Evolutionary conservation across 1,140 invertebrate genomes (phyloP).

Genomic region (Papilio xuthus): DNA sequence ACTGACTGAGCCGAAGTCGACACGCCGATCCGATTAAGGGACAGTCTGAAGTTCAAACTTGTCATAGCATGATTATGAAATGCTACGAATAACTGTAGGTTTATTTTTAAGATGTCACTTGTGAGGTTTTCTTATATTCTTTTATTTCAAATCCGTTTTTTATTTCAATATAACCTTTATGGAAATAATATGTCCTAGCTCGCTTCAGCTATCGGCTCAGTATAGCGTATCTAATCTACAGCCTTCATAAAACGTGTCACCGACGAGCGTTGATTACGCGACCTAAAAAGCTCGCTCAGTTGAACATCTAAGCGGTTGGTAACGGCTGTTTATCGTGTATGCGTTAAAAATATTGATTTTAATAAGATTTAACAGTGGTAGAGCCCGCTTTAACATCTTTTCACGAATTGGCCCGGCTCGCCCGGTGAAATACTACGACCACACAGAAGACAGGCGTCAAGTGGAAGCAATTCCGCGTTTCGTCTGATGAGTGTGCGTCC

Average conservation of each 20-base stretch:
- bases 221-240: conserved; percentile 7
- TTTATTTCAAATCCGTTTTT: background rate
- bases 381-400: no score
- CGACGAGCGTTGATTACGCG: conserved; percentile 20
- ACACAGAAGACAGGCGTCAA: no score
- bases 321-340: background rate
- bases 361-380: no score
- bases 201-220: background rate
- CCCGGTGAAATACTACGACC: no score
- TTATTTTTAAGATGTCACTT: no score
- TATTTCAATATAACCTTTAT: background rate
- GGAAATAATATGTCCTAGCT: background rate
- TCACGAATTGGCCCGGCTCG: no score
- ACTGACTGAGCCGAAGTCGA: background rate
- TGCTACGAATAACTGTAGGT: background rate
- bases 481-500: no score
- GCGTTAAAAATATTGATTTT: conserved; percentile 8
- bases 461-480: no score
- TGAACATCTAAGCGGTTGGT: conserved; percentile 7
- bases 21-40: conserved; percentile 10
- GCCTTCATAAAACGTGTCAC: conserved; percentile 15
- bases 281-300: conserved; percentile 21
- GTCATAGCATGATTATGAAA: background rate
- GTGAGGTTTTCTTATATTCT: no score
- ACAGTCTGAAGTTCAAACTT: conserved; percentile 1